phyloP scores from a whole-genome alignment of 2,888 invertebrate genomes.

The Hemithea aestivaria region DNA sequence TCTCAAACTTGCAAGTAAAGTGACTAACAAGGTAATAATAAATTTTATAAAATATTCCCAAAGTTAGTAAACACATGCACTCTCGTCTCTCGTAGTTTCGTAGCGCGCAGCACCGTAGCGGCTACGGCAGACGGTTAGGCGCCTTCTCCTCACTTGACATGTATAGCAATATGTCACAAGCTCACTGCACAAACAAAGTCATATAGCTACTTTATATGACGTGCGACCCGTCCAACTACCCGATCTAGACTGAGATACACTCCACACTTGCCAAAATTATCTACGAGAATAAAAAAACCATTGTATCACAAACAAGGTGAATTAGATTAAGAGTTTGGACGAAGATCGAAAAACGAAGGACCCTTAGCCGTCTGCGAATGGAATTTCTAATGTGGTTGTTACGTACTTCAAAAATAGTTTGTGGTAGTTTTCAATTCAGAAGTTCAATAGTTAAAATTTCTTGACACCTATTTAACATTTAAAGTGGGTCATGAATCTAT shows the following conservation, averaged over 20 bases:
- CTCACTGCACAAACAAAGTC: constrained; percentile 29
- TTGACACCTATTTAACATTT: no score
- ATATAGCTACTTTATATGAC: constrained; percentile 39
- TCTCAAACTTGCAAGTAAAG: no score
- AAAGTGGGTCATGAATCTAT: no score
- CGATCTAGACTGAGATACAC: constrained; percentile 64
- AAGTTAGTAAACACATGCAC: no score
- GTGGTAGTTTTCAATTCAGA: constrained; percentile 7
- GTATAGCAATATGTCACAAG: constrained; percentile 34
- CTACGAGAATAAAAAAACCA: constrained; percentile 52
- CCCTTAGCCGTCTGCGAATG: constrained; percentile 12
- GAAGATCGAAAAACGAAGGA: constrained; percentile 27
- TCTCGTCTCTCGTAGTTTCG: constrained; percentile 10
- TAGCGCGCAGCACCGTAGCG: constrained; percentile 29
- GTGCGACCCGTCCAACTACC: constrained; percentile 57
- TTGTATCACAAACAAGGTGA: constrained; percentile 53
- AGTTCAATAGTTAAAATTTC: constrained; percentile 10
- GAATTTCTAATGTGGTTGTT: constrained; percentile 14
- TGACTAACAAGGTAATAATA: no score
- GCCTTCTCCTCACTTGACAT: constrained; percentile 29
- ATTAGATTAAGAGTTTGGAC: constrained; percentile 46
- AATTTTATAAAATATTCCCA: no score
- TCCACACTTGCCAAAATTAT: constrained; percentile 54
- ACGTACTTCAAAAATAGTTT: constrained; percentile 12
- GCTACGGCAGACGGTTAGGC: constrained; percentile 21